phyloP scores from a whole-genome alignment of 2,888 invertebrate species.

The Parnassius orleans region DNA sequence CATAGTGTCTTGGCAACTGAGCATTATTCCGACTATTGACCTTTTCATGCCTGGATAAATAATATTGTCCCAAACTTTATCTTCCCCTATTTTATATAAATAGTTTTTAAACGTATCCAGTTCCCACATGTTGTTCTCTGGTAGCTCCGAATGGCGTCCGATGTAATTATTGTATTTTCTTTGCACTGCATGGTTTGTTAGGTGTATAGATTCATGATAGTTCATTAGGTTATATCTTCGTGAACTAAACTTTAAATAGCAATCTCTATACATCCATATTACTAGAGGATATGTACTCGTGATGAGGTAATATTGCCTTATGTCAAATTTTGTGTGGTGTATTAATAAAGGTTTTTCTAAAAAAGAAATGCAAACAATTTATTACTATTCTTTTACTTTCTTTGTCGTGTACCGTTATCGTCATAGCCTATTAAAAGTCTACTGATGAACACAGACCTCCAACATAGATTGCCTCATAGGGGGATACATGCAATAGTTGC shows the following conservation, averaged over 20 bases:
- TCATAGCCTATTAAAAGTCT: no score
- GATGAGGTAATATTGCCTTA: constrained; percentile 93
- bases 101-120: constrained; percentile 85
- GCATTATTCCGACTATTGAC: constrained; percentile 88
- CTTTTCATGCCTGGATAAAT: constrained; percentile 93
- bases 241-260: constrained; percentile 93
- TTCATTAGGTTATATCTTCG: constrained; percentile 89
- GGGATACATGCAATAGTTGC: no score
- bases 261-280: constrained; percentile 93
- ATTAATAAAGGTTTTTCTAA: constrained; percentile 90
- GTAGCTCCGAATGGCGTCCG: constrained; percentile 82
- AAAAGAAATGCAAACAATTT: constrained; percentile 35
- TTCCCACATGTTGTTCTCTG: constrained; percentile 92
- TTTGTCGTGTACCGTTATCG: no score
- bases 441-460: no score
- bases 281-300: constrained; percentile 88
- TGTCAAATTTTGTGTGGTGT: constrained; percentile 94
- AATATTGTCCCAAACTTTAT: constrained; percentile 84
- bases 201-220: constrained; percentile 91
- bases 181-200: constrained; percentile 94
- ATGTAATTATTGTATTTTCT: constrained; percentile 83
- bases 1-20: constrained; percentile 88
- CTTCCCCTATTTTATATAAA: constrained; percentile 77
- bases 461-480: no score
- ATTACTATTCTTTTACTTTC: no score